A percentile compares a stretch with the other conserved stretches of the same genome.
phyloP scores from a whole-genome alignment of 1,140 invertebrate species.

The Dreissena polymorpha region DNA sequence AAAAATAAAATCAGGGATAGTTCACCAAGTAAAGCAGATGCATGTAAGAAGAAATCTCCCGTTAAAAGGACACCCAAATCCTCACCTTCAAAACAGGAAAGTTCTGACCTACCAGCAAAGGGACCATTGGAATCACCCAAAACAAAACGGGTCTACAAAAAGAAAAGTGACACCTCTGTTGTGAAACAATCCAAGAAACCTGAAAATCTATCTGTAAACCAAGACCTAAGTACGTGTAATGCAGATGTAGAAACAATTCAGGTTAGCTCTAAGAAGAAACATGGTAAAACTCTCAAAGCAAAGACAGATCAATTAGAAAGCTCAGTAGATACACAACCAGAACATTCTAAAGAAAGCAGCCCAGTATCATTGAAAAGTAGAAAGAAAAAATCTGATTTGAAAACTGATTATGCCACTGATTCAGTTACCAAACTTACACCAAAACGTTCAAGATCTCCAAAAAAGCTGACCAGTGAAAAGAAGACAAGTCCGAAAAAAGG shows the following conservation, averaged over 20 bases:
- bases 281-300: background rate
- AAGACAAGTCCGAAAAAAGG: background rate
- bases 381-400: background rate
- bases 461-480: conserved; percentile 13
- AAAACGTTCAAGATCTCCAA: conserved; percentile 16
- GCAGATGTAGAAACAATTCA: background rate
- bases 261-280: background rate
- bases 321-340: background rate
- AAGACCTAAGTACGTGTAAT: background rate
- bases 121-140: too few species aligned
- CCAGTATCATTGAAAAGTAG: background rate
- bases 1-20: too few species aligned
- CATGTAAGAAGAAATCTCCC: too few species aligned
- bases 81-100: too few species aligned
- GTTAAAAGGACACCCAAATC: too few species aligned
- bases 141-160: too few species aligned
- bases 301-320: background rate
- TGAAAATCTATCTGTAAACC: background rate
- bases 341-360: background rate
- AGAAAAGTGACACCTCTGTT: too few species aligned
- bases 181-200: background rate
- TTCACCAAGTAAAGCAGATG: too few species aligned
- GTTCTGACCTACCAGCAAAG: too few species aligned
- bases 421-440: conserved; percentile 6
- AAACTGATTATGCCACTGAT: background rate